phyloP scores from a whole-genome alignment of 2,888 invertebrate genomes.

The Andrena bicolor region DNA sequence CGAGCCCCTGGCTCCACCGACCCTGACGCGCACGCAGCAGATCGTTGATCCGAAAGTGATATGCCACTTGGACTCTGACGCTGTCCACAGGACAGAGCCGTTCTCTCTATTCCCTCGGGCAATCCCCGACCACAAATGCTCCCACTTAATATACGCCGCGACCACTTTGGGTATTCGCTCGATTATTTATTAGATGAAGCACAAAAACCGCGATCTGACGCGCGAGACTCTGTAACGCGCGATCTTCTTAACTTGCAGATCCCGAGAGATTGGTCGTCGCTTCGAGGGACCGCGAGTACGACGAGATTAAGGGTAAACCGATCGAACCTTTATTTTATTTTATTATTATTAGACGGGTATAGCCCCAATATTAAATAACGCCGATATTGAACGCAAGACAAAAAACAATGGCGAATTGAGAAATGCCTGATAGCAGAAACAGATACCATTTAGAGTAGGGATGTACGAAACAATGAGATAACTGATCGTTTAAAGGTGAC shows the following conservation, averaged over 20 bases:
- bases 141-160: constrained; percentile 91
- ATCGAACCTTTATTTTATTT: too few relatives aligned
- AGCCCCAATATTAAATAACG: too few relatives aligned
- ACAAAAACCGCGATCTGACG: neutral
- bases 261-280: constrained; percentile 88
- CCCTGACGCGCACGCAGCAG: constrained; percentile 75
- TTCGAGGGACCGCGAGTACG: constrained; percentile 90
- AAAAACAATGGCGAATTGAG: too few relatives aligned
- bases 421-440: too few relatives aligned
- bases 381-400: too few relatives aligned
- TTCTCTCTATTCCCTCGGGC: constrained; percentile 88
- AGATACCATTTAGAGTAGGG: too few relatives aligned
- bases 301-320: constrained; percentile 89
- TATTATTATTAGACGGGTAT: too few relatives aligned
- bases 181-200: neutral
- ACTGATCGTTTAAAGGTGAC: too few relatives aligned
- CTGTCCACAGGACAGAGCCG: constrained; percentile 89
- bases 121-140: constrained; percentile 89
- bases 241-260: constrained; percentile 82
- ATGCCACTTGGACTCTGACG: constrained; percentile 90
- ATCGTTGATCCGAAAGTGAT: constrained; percentile 84
- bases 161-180: constrained; percentile 86
- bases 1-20: constrained; percentile 79
- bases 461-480: too few relatives aligned
- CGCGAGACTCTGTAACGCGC: too few relatives aligned